Evolutionary conservation across 2,113 vertebrate species (phyloP).

Genomic region (Actenoides hombroni): DNA sequence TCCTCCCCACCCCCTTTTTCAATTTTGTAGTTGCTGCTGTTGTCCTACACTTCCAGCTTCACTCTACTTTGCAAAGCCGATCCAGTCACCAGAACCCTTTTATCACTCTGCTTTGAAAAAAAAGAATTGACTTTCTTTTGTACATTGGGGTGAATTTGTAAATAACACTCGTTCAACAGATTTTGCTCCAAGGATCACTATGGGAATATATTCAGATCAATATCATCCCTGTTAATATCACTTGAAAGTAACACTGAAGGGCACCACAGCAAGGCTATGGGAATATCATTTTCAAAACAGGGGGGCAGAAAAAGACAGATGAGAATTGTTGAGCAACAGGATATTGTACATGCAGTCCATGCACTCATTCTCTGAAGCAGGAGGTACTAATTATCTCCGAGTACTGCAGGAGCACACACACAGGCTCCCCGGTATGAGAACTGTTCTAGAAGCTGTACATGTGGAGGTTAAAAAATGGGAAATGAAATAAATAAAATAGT

Average conservation of each 20-base stretch:
- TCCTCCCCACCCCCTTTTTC: not conserved
- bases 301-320: not conserved
- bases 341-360: not conserved
- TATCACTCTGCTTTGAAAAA: conserved; percentile 39
- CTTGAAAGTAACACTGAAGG: conserved; percentile 14
- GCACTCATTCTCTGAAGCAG: not conserved
- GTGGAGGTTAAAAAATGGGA: not conserved
- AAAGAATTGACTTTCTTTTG: conserved; percentile 43
- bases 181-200: conserved; percentile 42
- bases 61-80: not conserved
- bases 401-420: not conserved
- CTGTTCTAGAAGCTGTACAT: not conserved
- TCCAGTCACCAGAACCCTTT: conserved; percentile 31
- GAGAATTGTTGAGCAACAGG: not conserved
- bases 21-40: not conserved
- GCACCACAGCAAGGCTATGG: not conserved
- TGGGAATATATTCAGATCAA: conserved; percentile 57
- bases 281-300: conserved; percentile 40
- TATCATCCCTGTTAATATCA: conserved; percentile 39
- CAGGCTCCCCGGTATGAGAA: not conserved
- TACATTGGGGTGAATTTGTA: conserved; percentile 46
- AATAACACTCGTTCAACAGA: conserved; percentile 38
- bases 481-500: not conserved
- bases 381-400: not conserved
- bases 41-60: not conserved